phyloP scores from a whole-genome alignment of 2,888 invertebrate species.

The Pheosia gnoma region DNA sequence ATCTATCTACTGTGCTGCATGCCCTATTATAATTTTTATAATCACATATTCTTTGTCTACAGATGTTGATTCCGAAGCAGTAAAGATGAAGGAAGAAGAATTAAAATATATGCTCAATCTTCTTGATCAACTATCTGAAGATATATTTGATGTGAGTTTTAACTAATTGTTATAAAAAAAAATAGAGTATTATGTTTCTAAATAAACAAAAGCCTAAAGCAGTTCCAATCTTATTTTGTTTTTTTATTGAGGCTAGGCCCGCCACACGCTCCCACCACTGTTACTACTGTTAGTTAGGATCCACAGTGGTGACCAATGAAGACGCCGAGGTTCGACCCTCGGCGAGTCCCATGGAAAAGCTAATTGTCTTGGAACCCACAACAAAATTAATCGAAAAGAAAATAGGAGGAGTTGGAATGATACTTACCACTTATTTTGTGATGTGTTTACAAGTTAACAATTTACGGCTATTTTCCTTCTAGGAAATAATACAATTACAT shows the following conservation, averaged over 20 bases:
- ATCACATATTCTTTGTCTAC: slow-evolving; percentile 13
- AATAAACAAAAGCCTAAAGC: too few species aligned
- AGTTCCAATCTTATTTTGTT: neutral
- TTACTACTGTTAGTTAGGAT: too few species aligned
- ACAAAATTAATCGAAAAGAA: too few species aligned
- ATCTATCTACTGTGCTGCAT: neutral
- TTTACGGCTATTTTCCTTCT: slow-evolving; percentile 27
- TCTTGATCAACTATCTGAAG: slow-evolving; percentile 64
- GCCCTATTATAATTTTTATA: neutral
- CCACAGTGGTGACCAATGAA: neutral
- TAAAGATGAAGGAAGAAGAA: slow-evolving; percentile 72
- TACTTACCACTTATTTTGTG: slow-evolving; percentile 4
- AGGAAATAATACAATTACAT: slow-evolving; percentile 70
- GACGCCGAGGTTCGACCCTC: too few species aligned
- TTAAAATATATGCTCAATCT: slow-evolving; percentile 70
- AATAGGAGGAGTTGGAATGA: neutral
- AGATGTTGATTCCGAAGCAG: slow-evolving; percentile 16
- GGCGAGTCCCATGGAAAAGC: too few species aligned
- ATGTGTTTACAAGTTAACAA: neutral
- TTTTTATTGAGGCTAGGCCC: too few species aligned
- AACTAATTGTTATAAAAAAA: neutral
- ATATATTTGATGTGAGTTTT: slow-evolving; percentile 66
- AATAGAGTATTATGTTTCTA: too few species aligned
- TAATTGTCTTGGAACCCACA: too few species aligned
- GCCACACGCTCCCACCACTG: too few species aligned